Conservation (phyloP, 2,797 vertebrate genomes). For the Xerus rutilus region DNA sequence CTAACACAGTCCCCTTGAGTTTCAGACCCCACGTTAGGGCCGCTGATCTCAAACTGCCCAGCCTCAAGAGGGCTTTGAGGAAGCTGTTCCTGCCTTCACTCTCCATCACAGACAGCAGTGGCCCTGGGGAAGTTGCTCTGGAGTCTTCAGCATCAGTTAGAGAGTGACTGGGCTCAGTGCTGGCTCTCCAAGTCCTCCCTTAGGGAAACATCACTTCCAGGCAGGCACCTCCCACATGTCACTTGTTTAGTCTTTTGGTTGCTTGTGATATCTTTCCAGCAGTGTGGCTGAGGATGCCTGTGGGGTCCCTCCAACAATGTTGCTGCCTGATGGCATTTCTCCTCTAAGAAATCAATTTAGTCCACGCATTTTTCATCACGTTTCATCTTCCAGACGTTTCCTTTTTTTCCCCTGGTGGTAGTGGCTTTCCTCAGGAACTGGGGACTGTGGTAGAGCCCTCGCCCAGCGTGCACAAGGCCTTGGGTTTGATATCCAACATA, state of each 20-base stretch:
- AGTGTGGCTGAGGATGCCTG: accelerated
- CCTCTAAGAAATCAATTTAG: background rate
- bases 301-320: background rate
- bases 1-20: background rate
- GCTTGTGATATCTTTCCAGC: background rate
- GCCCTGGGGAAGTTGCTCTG: background rate
- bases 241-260: background rate
- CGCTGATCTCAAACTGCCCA: background rate
- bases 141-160: background rate
- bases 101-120: background rate
- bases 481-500: background rate
- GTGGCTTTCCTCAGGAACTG: background rate
- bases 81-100: background rate
- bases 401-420: background rate
- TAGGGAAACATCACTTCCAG: accelerated
- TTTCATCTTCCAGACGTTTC: background rate
- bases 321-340: background rate
- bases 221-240: accelerated
- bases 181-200: background rate
- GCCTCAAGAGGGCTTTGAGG: background rate
- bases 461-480: background rate
- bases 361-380: background rate
- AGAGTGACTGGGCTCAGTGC: background rate
- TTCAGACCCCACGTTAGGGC: background rate
- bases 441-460: background rate